Base-by-base conservation (phyloP, 2,888 invertebrate species). In the Coleophora deauratella region DNA sequence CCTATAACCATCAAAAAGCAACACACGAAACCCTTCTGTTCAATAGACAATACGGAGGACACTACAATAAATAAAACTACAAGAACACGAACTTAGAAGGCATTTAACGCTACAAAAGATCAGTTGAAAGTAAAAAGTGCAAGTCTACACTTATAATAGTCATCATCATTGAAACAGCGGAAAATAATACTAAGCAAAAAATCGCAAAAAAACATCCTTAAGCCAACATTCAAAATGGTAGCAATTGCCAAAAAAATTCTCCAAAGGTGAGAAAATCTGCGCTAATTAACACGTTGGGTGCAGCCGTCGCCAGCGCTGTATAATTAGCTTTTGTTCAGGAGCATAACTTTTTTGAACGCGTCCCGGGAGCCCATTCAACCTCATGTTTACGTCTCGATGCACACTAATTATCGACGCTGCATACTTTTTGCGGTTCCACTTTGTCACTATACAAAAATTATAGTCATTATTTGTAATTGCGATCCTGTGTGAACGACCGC, bases 281-380 rank as follows among this genome's bases (percentile, higher is more conserved):
- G 62, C 66, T 82, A 84, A 84, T 85, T 80, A 82, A 65, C 72
- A 72, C 70, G 57, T 68, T 53, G 60, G 65, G 70, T 55, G 62
- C 65, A 50, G 46, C 55, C 51, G 56, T 62, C 63, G 62, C 63
- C 66, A 66, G 71, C 65, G 64, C 72, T 68, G 62, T 66, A 72
- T 84, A 82, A 82, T 82, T 82, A 82, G 66, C 73, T 66, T 73
- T 79, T 79, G 76, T 81, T 75, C 75, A 66, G 63, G 61, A 62
- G 63, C 59, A 72, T 69, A 71, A 69, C n/a, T 75, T 79, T 74
- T 76, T 72, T 67, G 52, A 64, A 60, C 52, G 46, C 59, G 65
- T 66, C 58, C 50, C 51, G 58, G 56, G 55, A 52, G 51, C 57
- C 58, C 55, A 73, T 77, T 77, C 76, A 70, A 53, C 63, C 60